phyloP scores from a whole-genome alignment of 2,797 vertebrate species.

The Lindbergichthys nudifrons region DNA sequence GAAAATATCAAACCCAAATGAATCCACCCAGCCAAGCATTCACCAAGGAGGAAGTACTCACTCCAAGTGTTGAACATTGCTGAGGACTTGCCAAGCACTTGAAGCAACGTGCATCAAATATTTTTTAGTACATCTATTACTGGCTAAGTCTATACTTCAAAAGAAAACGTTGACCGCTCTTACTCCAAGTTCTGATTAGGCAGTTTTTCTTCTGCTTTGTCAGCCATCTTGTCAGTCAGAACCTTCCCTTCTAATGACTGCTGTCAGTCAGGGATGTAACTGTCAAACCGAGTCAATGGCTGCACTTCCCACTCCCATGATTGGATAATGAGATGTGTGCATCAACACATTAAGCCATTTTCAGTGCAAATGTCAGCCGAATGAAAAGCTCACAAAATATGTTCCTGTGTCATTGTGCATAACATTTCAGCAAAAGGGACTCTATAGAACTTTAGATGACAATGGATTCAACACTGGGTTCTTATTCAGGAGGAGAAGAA shows the following conservation, averaged over 20 bases:
- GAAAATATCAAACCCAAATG: slow-evolving; percentile 25
- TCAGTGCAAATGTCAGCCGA: slow-evolving; percentile 36
- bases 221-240: slow-evolving; percentile 82
- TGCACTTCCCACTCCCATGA: slow-evolving; percentile 49
- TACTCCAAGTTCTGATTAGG: slow-evolving; percentile 63
- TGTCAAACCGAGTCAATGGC: slow-evolving; percentile 73
- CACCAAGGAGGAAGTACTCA: slow-evolving; percentile 11
- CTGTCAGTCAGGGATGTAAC: slow-evolving; percentile 80
- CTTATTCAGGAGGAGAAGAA: slow-evolving; percentile 17
- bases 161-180: slow-evolving; percentile 40
- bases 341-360: slow-evolving; percentile 62
- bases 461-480: neutral
- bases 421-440: slow-evolving; percentile 23
- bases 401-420: neutral
- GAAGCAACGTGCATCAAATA: slow-evolving; percentile 43
- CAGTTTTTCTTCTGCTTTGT: slow-evolving; percentile 71
- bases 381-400: slow-evolving; percentile 8
- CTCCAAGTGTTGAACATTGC: slow-evolving; percentile 30
- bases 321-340: slow-evolving; percentile 68
- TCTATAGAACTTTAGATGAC: neutral
- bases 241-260: slow-evolving; percentile 69
- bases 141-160: slow-evolving; percentile 55
- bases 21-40: slow-evolving; percentile 25
- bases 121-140: slow-evolving; percentile 51
- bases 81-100: slow-evolving; percentile 45